Percentiles rank a stretch among this genome's conserved stretches.
These are phyloP conservation scores for Enhydra lutris DNA, from an alignment of 2,113 vertebrate genomes.

Conservation along the genomic window DNA sequence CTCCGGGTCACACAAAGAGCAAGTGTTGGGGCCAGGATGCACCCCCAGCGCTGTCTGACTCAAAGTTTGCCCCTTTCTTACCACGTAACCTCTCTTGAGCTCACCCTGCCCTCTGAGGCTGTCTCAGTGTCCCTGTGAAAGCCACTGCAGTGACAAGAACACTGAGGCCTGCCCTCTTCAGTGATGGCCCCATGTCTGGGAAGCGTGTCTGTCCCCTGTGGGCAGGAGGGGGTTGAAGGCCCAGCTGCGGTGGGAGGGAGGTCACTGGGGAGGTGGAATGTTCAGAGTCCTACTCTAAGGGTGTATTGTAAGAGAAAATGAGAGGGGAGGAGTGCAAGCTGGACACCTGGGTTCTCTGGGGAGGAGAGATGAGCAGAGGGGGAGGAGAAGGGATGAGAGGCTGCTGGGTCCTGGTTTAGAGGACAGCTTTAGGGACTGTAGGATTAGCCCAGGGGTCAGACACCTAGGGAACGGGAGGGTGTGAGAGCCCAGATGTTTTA, in stretches of 20 bases:
- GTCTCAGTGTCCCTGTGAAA: neutral
- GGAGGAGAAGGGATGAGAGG: neutral
- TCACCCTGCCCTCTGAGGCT: neutral
- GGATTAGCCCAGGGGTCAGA: conserved; percentile 25
- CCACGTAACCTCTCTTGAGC: neutral
- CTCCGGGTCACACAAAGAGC: neutral
- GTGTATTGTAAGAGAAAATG: neutral
- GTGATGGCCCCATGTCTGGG: neutral
- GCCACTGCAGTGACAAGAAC: neutral
- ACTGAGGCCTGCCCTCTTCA: neutral
- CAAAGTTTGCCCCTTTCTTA: neutral
- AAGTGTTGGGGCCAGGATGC: neutral
- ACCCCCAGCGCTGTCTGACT: neutral
- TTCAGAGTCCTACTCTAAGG: neutral
- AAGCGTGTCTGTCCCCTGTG: neutral
- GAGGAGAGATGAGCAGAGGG: conserved; percentile 5
- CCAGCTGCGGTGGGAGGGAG: neutral
- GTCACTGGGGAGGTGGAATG: neutral
- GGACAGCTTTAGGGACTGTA: neutral
- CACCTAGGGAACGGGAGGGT: conserved; percentile 33
- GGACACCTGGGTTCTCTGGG: conserved; percentile 65
- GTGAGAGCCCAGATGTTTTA: conserved; percentile 44
- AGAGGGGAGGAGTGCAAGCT: neutral
- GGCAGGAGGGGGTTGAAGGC: neutral
- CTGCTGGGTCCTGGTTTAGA: conserved; percentile 4